Conservation (phyloP, 2,888 invertebrate species). For the Leucoptera coffeella region DNA sequence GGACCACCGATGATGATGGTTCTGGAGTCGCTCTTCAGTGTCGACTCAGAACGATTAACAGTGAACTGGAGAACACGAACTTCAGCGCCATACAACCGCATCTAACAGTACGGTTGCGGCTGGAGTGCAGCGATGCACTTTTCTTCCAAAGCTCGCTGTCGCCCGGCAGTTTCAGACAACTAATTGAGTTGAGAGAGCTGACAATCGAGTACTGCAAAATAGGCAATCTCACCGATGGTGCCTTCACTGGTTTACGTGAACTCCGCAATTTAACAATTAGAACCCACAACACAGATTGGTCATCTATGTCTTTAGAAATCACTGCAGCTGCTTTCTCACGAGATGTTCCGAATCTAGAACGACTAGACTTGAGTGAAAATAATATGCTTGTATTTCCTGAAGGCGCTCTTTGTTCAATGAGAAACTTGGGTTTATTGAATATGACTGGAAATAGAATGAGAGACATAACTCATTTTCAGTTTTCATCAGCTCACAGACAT, state of each 20-base stretch:
- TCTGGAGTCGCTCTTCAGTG: constrained; percentile 68
- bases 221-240: constrained; percentile 72
- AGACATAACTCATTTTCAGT: constrained; percentile 67
- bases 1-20: constrained; percentile 64
- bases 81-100: constrained; percentile 79
- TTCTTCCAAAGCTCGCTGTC: constrained; percentile 75
- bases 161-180: constrained; percentile 69
- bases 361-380: constrained; percentile 71
- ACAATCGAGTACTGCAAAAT: constrained; percentile 80
- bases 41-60: constrained; percentile 69
- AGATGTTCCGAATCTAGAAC: constrained; percentile 65
- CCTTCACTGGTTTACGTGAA: constrained; percentile 74
- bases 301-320: constrained; percentile 71
- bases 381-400: constrained; percentile 76
- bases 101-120: constrained; percentile 67
- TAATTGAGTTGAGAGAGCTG: constrained; percentile 69
- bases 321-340: constrained; percentile 68
- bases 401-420: constrained; percentile 68
- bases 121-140: constrained; percentile 75
- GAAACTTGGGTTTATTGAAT: constrained; percentile 69
- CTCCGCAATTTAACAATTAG: constrained; percentile 73
- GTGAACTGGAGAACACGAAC: constrained; percentile 75
- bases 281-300: constrained; percentile 81
- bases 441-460: constrained; percentile 73
- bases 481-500: constrained; percentile 52